A percentile compares a stretch with the other conserved stretches of the same genome.
Conservation (phyloP, 30 jellyfish, hydroid and myxozoan species). For the Aurelia sp. region DNA sequence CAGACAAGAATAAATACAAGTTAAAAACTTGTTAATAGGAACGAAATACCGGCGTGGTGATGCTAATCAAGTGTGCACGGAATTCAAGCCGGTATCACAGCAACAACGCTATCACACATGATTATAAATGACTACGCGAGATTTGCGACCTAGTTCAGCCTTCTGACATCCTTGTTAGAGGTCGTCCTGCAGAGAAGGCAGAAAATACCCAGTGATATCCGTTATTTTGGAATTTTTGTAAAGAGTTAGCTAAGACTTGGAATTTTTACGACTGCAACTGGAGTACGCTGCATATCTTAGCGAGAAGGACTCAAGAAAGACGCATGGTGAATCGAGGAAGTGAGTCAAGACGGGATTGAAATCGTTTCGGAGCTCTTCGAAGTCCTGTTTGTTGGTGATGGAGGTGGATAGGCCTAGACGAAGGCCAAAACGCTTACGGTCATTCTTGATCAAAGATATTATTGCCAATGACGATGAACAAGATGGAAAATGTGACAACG, state of each 20-base stretch:
- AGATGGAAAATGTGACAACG: neutral
- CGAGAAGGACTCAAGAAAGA: no score
- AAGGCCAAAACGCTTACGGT: constrained; percentile 29
- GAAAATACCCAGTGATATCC: constrained; percentile 28
- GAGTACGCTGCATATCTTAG: no score
- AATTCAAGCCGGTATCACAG: constrained; percentile 66
- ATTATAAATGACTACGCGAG: constrained; percentile 25
- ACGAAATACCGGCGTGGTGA: constrained; percentile 67
- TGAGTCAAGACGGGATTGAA: neutral
- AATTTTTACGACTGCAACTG: no score
- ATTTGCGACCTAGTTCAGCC: constrained; percentile 18
- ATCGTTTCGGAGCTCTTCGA: no score
- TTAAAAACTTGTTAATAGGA: constrained; percentile 56
- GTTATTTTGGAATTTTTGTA: neutral
- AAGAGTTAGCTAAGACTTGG: no score
- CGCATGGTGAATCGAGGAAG: neutral
- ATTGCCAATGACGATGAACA: constrained; percentile 54
- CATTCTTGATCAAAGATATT: constrained; percentile 59
- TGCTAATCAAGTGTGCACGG: constrained; percentile 68
- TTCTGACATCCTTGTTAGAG: constrained; percentile 26
- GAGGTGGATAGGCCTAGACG: neutral
- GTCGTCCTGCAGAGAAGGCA: neutral
- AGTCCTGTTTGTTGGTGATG: neutral
- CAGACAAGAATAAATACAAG: constrained; percentile 42
- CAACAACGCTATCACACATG: constrained; percentile 54